phyloP scores from a whole-genome alignment of 2,888 invertebrate genomes.

The Phymatocera aterrima region DNA sequence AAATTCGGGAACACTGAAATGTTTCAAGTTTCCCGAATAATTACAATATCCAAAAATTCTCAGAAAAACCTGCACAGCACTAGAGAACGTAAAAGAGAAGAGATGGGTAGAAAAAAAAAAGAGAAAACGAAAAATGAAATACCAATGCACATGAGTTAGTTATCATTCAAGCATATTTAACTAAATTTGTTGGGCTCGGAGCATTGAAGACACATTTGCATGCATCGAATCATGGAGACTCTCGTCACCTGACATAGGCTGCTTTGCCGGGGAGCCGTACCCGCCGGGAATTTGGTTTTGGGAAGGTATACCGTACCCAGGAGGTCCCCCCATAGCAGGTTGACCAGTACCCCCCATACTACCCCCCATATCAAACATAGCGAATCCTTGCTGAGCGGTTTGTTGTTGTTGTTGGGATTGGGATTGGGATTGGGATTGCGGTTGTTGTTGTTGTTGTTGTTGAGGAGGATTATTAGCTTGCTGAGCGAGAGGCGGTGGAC shows the following conservation, averaged over 20 bases:
- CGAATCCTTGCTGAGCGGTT: conserved; percentile 58
- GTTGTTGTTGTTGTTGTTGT: conserved; percentile 54
- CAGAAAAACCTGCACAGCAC: too few species aligned
- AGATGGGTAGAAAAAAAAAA: conserved; percentile 3
- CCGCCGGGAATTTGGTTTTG: conserved; percentile 70
- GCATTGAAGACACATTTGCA: conserved; percentile 53
- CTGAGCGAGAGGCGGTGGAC: conserved; percentile 65
- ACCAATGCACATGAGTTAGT: conserved; percentile 23
- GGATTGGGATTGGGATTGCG: conserved; percentile 50
- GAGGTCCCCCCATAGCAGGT: conserved; percentile 60
- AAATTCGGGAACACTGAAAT: too few species aligned
- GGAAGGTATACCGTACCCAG: conserved; percentile 67
- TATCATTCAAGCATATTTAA: conserved; percentile 39
- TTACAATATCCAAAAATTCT: too few species aligned
- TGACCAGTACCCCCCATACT: conserved; percentile 59
- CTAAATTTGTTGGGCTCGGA: conserved; percentile 49
- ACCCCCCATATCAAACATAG: conserved; percentile 65
- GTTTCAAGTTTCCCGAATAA: too few species aligned
- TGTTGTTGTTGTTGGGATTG: conserved; percentile 54
- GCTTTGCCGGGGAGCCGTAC: conserved; percentile 76
- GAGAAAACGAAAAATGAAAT: conserved; percentile 32
- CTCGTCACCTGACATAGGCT: conserved; percentile 76
- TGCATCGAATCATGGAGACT: conserved; percentile 67
- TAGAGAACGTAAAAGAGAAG: not conserved
- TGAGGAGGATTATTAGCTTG: conserved; percentile 59